A percentile compares a stretch with the other conserved stretches of the same genome.
Conservation (phyloP, 2,797 vertebrate genomes). For the Psittacula derbiana region DNA sequence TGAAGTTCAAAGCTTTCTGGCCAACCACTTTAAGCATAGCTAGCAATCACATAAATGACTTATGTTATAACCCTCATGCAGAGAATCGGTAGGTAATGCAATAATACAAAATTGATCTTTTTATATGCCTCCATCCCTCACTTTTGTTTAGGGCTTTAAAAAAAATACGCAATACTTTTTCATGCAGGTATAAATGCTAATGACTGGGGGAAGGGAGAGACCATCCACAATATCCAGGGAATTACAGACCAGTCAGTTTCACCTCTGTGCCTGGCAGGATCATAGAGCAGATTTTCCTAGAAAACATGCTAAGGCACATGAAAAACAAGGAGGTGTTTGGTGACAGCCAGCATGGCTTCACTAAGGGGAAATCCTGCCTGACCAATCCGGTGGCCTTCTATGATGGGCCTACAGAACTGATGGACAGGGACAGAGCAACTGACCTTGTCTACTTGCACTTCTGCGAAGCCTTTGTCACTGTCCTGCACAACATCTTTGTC, state of each 20-base stretch:
- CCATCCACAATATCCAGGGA: accelerated
- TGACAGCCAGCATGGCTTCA: neutral
- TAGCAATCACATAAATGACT: constrained; percentile 45
- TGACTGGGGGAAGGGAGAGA: neutral
- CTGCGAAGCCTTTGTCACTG: neutral
- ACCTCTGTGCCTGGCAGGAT: neutral
- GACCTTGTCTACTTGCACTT: neutral
- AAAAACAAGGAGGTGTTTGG: neutral
- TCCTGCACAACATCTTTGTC: neutral
- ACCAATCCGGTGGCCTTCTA: neutral
- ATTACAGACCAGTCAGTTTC: neutral
- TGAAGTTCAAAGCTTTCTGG: constrained; percentile 69
- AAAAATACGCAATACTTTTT: neutral
- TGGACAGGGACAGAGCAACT: neutral
- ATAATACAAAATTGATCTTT: neutral
- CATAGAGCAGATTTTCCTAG: neutral
- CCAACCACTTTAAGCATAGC: constrained; percentile 34
- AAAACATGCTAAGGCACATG: neutral
- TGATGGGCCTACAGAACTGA: neutral
- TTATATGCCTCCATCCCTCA: neutral
- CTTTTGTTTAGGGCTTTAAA: neutral
- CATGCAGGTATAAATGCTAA: neutral
- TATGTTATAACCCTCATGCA: neutral
- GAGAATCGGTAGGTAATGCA: neutral
- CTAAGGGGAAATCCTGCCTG: neutral